Percentiles rank a stretch among this genome's conserved stretches.
Evolutionary conservation across 2,797 vertebrate genomes (phyloP).

Genomic region (Coracias cyanogaster): DNA sequence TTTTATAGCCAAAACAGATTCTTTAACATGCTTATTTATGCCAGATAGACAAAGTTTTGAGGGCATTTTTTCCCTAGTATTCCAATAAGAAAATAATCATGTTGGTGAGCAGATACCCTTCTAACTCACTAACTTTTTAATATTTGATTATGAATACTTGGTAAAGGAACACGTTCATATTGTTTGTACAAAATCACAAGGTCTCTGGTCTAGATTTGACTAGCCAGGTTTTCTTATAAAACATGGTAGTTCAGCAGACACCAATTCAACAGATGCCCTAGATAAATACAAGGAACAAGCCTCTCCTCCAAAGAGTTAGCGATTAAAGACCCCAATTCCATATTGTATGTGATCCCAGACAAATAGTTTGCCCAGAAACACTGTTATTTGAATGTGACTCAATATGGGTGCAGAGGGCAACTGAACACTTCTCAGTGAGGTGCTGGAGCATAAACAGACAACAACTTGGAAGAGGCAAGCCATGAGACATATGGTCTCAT

Average conservation of each 20-base stretch:
- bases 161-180: background rate
- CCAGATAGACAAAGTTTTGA: background rate
- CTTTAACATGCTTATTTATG: background rate
- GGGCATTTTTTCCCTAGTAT: background rate
- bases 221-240: background rate
- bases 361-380: constrained; percentile 11
- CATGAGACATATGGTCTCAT: constrained; percentile 23
- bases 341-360: background rate
- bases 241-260: background rate
- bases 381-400: background rate
- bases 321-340: background rate
- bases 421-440: background rate
- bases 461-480: background rate
- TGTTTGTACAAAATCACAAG: background rate
- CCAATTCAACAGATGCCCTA: background rate
- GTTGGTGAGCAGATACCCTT: background rate
- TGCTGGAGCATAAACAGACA: background rate
- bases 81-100: background rate
- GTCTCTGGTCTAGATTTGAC: background rate
- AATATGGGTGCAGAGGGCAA: background rate
- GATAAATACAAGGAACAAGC: background rate
- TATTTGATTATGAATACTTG: background rate
- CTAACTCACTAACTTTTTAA: background rate
- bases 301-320: background rate
- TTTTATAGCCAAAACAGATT: background rate